phyloP scores from a whole-genome alignment of 2,888 invertebrate species.

The Xestia rhomboidea region DNA sequence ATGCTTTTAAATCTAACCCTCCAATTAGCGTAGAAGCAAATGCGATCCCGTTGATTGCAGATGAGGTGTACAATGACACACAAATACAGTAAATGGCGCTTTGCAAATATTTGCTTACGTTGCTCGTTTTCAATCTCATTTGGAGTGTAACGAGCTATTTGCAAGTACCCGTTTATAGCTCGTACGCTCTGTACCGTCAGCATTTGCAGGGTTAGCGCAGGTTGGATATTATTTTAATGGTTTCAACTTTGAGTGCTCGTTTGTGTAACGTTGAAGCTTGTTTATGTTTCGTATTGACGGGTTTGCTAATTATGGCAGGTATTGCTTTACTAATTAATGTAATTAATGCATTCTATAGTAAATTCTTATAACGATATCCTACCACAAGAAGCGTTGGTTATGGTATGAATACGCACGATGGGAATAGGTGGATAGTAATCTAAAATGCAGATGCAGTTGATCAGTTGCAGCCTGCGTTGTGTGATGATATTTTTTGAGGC shows the following conservation, averaged over 20 bases:
- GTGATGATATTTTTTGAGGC: not conserved
- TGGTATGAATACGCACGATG: not conserved
- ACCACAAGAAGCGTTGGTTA: not conserved
- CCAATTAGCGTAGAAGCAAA: conserved; percentile 42
- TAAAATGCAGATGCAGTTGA: not conserved
- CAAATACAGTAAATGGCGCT: conserved; percentile 64
- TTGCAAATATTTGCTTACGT: conserved; percentile 71
- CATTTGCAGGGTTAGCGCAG: conserved; percentile 57
- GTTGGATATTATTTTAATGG: conserved; percentile 63
- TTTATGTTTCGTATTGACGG: conserved; percentile 26
- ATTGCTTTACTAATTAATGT: not conserved
- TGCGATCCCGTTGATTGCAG: conserved; percentile 47
- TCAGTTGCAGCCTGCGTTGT: too few relatives aligned
- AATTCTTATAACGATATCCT: not conserved
- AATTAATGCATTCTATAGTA: not conserved
- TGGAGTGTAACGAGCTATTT: conserved; percentile 75
- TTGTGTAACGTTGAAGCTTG: conserved; percentile 39
- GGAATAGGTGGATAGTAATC: not conserved
- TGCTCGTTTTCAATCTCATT: conserved; percentile 74
- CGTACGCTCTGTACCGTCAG: conserved; percentile 48
- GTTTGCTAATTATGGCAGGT: not conserved
- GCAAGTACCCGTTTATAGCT: conserved; percentile 68
- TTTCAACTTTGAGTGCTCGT: conserved; percentile 42
- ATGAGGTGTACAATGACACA: conserved; percentile 48
- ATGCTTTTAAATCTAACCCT: conserved; percentile 19